These are phyloP conservation scores for Cyclargus thomasi DNA, from an alignment of 1,140 invertebrate species.

Conservation along the genomic window DNA sequence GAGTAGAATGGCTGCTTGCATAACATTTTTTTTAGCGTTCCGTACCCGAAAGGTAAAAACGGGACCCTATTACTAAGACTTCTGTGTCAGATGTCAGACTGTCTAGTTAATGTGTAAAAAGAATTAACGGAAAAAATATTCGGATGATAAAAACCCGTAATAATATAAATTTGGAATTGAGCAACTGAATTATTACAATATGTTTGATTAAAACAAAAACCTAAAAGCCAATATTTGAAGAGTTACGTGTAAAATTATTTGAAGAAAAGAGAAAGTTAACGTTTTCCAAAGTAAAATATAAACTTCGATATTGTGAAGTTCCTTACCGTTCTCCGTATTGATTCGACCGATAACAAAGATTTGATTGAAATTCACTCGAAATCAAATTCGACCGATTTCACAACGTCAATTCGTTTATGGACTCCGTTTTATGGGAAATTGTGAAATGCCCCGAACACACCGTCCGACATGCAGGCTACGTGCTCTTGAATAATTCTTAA, in stretches of 20 bases:
- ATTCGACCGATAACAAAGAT: constrained; percentile 34
- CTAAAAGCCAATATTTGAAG: neutral
- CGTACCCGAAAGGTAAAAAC: no score
- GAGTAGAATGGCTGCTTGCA: no score
- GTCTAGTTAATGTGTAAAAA: no score
- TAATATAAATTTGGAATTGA: no score
- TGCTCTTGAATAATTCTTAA: neutral
- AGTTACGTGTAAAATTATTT: neutral
- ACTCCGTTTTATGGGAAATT: constrained; percentile 50
- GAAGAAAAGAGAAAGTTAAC: neutral
- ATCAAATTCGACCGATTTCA: constrained; percentile 51
- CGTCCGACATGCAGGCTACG: neutral
- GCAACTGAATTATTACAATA: no score
- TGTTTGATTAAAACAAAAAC: neutral
- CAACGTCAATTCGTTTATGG: constrained; percentile 52
- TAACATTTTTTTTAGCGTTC: no score
- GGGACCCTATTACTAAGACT: no score
- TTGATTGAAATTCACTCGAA: constrained; percentile 46
- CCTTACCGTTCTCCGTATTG: constrained; percentile 2
- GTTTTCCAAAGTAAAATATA: neutral
- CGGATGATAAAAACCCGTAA: no score
- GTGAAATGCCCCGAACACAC: constrained; percentile 20
- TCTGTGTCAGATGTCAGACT: no score
- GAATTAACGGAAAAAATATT: no score
- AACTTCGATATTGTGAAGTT: neutral